phyloP scores from a whole-genome alignment of 1,140 invertebrate species.

The Druon quercuslanigerum region DNA sequence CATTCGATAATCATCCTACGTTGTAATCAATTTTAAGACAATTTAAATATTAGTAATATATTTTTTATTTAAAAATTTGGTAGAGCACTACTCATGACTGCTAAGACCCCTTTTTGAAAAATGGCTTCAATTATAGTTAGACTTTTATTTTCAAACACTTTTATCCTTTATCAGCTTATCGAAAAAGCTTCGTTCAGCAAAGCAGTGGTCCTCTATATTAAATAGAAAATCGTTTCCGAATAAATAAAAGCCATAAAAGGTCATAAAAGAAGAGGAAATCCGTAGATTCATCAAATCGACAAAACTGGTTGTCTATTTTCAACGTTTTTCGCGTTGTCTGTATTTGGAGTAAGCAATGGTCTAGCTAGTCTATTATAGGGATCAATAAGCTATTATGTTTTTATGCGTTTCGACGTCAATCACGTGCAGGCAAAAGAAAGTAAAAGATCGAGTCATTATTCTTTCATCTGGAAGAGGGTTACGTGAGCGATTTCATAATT shows the following conservation, averaged over 20 bases:
- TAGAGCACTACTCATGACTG: too few relatives aligned
- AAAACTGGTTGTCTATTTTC: conserved; percentile 11
- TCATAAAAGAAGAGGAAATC: conserved; percentile 15
- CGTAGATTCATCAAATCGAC: conserved; percentile 4
- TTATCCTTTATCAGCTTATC: not conserved
- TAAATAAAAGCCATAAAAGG: not conserved
- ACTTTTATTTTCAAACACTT: not conserved
- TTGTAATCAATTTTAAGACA: too few relatives aligned
- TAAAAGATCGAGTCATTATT: conserved; percentile 22
- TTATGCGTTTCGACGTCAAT: conserved; percentile 20
- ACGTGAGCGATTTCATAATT: conserved; percentile 20
- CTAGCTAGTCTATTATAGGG: conserved; percentile 15
- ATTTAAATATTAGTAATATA: too few relatives aligned
- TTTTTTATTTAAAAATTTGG: too few relatives aligned
- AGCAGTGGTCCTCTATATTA: not conserved
- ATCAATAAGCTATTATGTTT: conserved; percentile 31
- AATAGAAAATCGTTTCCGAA: conserved; percentile 14
- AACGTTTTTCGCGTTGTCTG: conserved; percentile 2
- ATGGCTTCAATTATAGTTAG: too few relatives aligned
- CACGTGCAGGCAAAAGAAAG: conserved; percentile 18
- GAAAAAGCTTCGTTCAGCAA: not conserved
- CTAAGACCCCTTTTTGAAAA: too few relatives aligned
- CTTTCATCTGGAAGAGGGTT: conserved; percentile 23
- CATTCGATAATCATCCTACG: too few relatives aligned
- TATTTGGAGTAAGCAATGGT: conserved; percentile 15